A percentile compares a stretch with the other conserved stretches of the same genome.
Evolutionary conservation across 2,797 vertebrate genomes (phyloP).

Genomic region (Eurystomus glaucurus): DNA sequence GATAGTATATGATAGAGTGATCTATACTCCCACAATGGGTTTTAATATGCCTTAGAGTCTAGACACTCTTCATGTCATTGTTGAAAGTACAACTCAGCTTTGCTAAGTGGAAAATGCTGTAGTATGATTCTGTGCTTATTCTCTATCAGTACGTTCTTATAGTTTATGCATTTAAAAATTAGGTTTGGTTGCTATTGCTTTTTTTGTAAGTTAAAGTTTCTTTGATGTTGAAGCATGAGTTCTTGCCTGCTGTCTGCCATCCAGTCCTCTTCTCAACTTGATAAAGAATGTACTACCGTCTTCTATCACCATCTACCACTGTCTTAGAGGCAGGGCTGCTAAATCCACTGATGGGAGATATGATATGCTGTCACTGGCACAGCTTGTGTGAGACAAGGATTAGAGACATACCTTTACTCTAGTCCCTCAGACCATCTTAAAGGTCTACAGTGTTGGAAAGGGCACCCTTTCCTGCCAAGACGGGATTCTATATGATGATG

Average conservation of each 20-base stretch:
- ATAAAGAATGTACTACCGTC: not conserved
- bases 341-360: not conserved
- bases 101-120: not conserved
- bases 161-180: not conserved
- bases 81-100: constrained; percentile 15
- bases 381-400: not conserved
- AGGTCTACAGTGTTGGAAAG: not conserved
- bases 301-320: not conserved
- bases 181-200: accelerated
- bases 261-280: not conserved
- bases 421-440: not conserved
- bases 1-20: constrained; percentile 1
- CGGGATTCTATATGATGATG: accelerated
- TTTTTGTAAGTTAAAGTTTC: not conserved
- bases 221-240: not conserved
- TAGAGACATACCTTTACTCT: not conserved
- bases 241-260: not conserved
- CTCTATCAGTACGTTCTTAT: not conserved
- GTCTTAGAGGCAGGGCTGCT: not conserved
- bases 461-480: not conserved
- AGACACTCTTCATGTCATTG: not conserved
- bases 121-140: not conserved
- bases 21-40: constrained; percentile 1
- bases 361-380: not conserved
- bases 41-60: constrained; percentile 40